These are phyloP conservation scores for Parasteatoda tepidariorum DNA, from an alignment of 1,140 invertebrate genomes.

Conservation along the genomic window DNA sequence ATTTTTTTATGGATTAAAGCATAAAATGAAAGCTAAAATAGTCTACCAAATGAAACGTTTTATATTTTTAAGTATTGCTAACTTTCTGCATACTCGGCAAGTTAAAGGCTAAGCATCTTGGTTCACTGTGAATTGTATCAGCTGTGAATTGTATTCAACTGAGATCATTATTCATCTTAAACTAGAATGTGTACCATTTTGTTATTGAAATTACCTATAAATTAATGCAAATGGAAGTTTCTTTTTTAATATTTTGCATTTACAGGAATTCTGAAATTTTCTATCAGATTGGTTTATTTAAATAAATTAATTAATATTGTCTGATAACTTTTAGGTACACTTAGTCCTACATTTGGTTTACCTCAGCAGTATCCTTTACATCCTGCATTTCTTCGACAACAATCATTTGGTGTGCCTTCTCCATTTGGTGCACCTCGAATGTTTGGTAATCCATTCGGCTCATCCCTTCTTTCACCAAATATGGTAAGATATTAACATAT, in stretches of 20 bases:
- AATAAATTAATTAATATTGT: background rate
- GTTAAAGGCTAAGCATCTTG: no score
- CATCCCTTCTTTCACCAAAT: constrained; percentile 14
- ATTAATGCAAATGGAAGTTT: background rate
- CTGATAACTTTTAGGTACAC: constrained; percentile 45
- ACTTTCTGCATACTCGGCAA: no score
- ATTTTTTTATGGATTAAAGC: no score
- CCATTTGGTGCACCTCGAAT: constrained; percentile 52
- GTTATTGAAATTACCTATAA: background rate
- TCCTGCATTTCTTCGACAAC: constrained; percentile 56
- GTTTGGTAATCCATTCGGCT: constrained; percentile 1
- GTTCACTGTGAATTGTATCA: no score
- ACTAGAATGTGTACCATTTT: background rate
- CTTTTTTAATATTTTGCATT: background rate
- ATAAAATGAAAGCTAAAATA: no score
- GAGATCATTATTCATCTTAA: no score
- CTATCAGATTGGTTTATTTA: background rate
- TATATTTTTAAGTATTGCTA: no score
- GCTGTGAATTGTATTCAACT: no score
- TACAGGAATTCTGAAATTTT: background rate
- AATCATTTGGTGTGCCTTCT: constrained; percentile 1
- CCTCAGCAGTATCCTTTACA: constrained; percentile 57
- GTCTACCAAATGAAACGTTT: no score
- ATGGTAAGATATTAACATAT: constrained; percentile 10
- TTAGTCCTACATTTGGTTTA: constrained; percentile 63